A percentile compares a stretch with the other conserved stretches of the same genome.
These are phyloP conservation scores for Garrulus glandarius DNA, from an alignment of 2,797 vertebrate species.

Conservation along the genomic window DNA sequence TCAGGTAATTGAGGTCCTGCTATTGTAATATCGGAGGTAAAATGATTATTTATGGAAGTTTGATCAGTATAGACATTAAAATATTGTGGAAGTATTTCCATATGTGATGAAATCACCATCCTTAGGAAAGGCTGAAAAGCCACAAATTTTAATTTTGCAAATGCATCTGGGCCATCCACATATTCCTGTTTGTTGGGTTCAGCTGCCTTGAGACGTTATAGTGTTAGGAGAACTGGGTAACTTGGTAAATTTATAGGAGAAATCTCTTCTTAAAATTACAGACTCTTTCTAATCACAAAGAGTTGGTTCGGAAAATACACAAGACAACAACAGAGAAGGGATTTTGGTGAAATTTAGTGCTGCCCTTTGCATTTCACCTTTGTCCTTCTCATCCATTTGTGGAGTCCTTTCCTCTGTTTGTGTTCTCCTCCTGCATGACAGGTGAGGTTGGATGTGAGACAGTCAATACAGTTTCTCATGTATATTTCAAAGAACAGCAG, in stretches of 20 bases:
- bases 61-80: background rate
- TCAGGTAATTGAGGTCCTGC: background rate
- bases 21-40: background rate
- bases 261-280: background rate
- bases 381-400: conserved; percentile 35
- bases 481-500: conserved; percentile 72
- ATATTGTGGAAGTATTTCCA: background rate
- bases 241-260: background rate
- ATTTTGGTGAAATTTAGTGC: background rate
- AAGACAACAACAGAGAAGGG: background rate
- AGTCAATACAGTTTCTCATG: conserved; percentile 70
- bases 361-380: conserved; percentile 45
- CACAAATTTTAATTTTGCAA: background rate
- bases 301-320: background rate
- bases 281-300: background rate
- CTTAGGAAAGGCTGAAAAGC: background rate
- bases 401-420: conserved; percentile 24
- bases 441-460: conserved; percentile 57
- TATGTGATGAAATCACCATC: background rate
- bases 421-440: conserved; percentile 44
- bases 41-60: background rate
- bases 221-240: background rate
- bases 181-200: background rate
- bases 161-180: background rate
- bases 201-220: background rate